These are phyloP conservation scores for Probosciger aterrimus DNA, from an alignment of 2,113 vertebrate species.

Conservation along the genomic window DNA sequence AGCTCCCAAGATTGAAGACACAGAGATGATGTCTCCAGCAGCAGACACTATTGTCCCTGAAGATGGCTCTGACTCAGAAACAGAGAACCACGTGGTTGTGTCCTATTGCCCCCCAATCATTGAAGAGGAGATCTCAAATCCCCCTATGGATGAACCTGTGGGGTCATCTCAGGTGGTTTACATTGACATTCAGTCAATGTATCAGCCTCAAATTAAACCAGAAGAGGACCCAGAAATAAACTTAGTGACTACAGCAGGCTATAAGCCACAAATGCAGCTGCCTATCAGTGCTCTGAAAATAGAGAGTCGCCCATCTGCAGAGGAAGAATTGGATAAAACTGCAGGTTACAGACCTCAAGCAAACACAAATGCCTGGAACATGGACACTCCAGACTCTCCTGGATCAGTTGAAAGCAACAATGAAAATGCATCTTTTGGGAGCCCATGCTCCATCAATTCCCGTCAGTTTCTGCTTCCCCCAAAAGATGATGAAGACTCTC, in stretches of 20 bases:
- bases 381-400: slow-evolving; percentile 81
- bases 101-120: slow-evolving; percentile 89
- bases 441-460: slow-evolving; percentile 91
- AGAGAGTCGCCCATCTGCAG: slow-evolving; percentile 12
- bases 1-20: slow-evolving; percentile 83
- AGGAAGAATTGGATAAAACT: slow-evolving; percentile 56
- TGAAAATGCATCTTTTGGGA: slow-evolving; percentile 85
- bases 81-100: slow-evolving; percentile 76
- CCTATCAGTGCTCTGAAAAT: slow-evolving; percentile 36
- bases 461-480: slow-evolving; percentile 91
- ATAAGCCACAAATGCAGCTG: slow-evolving; percentile 80
- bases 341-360: slow-evolving; percentile 90
- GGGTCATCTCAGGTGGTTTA: slow-evolving; percentile 88
- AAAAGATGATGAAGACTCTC: slow-evolving; percentile 78
- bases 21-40: slow-evolving; percentile 77
- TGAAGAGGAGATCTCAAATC: slow-evolving; percentile 81
- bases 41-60: slow-evolving; percentile 70
- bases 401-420: slow-evolving; percentile 74
- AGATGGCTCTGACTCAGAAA: slow-evolving; percentile 74
- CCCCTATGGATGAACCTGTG: slow-evolving; percentile 68
- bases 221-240: slow-evolving; percentile 66
- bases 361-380: slow-evolving; percentile 77
- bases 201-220: slow-evolving; percentile 72
- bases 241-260: slow-evolving; percentile 65
- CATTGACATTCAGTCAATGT: slow-evolving; percentile 90